Evolutionary conservation across 2,888 invertebrate genomes (phyloP), one percentile per base, ranked within the genome.

Genomic region (Lordiphosa andalusiaca): DNA sequence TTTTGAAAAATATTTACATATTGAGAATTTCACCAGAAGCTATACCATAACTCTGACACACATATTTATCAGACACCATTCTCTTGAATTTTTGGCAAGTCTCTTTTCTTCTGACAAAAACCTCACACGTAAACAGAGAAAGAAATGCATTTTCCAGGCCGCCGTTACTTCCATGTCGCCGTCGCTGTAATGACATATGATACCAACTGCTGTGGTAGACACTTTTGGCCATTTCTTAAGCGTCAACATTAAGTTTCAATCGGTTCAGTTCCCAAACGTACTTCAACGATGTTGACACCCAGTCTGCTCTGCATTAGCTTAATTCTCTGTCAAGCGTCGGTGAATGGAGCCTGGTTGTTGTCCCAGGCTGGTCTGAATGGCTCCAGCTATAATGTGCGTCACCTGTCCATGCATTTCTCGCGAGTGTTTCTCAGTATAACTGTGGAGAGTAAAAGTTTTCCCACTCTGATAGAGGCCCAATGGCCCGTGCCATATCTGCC

Each of bases 401-500:
- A 88, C 52, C 58, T 88, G 30, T 86, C 88, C 5, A 84, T 81
- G 30, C 86, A 88, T 41, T 88, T 80, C 41, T 66, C 82, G 42
- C 84, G 88, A 3, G 86, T 88, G 3, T 88, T 88, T 41, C 77
- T 88, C 4, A 80, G 88, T 48, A 82, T 88, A 5, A 71, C 71
- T 9, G 78, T 83, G 7, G 57, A 73, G 12, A 71, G 68, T n/a
- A 67, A 75, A 3, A 60, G 51, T 5, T 81, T 83, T 42, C 85
- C 88, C 2, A 88, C 88, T 0, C 53, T 88, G 2, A 81, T 88
- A 16, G 88, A 88, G 55, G 78, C 88, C 0, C 80, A 73, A 47
- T 88, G 88, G 88, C 88, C 87, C 0, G 84, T 80, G 6, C 62
- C 76, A 1, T 87, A 80, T 64, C 67, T 85, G 47, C 83, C 87